Conservation (phyloP, 2,113 vertebrate genomes). For the Sinocyclocheilus grahami region DNA sequence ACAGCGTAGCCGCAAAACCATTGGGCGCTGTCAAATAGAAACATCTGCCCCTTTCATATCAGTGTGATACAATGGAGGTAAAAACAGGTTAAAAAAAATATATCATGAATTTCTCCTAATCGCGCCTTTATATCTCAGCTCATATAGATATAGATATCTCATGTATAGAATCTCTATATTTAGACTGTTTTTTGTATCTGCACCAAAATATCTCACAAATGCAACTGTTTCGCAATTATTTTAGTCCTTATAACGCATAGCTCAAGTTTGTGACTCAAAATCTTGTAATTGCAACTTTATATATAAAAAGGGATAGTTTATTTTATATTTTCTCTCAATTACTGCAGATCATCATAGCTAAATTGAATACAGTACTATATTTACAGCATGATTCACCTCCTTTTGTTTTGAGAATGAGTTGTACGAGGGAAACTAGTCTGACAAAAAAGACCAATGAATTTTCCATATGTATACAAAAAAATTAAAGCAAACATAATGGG, state of each 20-base stretch:
- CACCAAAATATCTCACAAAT: neutral
- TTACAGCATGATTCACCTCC: neutral
- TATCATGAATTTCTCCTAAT: neutral
- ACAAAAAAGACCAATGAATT: neutral
- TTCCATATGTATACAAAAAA: neutral
- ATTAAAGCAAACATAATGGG: neutral
- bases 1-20: neutral
- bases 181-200: too few relatives aligned
- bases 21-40: slow-evolving; percentile 8
- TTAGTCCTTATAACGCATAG: too few relatives aligned
- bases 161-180: neutral
- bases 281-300: neutral
- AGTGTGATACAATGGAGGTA: neutral
- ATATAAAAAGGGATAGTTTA: neutral
- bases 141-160: too few relatives aligned
- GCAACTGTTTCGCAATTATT: neutral
- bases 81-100: neutral
- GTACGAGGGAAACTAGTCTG: too few relatives aligned
- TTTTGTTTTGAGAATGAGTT: neutral
- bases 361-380: neutral
- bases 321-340: neutral
- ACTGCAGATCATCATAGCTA: neutral
- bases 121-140: neutral
- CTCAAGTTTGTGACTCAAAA: neutral
- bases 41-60: neutral